Base-by-base conservation (phyloP, 2,888 invertebrate genomes). In the Lasioglossum calceatum region DNA sequence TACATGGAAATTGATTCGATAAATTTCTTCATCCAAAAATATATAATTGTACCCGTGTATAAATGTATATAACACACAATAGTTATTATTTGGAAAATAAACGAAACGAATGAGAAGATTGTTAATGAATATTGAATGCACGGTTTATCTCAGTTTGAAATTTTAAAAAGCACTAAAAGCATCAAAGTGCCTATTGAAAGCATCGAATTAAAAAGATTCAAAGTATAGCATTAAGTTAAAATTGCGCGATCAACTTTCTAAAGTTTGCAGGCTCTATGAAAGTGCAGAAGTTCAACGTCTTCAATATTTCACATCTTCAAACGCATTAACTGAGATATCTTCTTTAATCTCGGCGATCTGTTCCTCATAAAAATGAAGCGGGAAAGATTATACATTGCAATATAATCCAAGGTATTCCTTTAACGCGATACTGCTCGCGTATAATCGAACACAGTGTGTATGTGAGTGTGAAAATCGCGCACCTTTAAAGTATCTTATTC, bases 401-500 rank as follows among this genome's bases (percentile, higher is more conserved):
- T 39, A 36, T 67, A 79, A 84, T 86, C 64, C 27, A 61, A 67
- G 75, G 79, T 77, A 78, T 79, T 76, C 61, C 79, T 27, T 71
- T 61, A n/a, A 47, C 74, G 76, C 77, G 77, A 86, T 67, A 70
- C 58, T 82, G 42, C 72, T 67, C 64, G 74, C 61, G 77, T 44
- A 74, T 88, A 89, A 88, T 85, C 81, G 85, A 89, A 82, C 36
- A 32, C 16, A 8, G 72, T 79, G 70, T 80, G 80, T 85, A 77
- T 85, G 87, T 27, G 27, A 67, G 32, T 32, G 67, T 67, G 32
- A 84, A 88, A 87, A 88, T 86, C 88, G 70, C 36, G 16, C 19
- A 58, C 79, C 42, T 44, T 61, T n/a, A 50, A 39, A 47, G 47
- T 67, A 73, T 58, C 67, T 67, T 72, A 77, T 76, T 44, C 77